These are phyloP conservation scores for Tamias sibiricus DNA, from an alignment of 2,113 vertebrate genomes.

Conservation along the genomic window DNA sequence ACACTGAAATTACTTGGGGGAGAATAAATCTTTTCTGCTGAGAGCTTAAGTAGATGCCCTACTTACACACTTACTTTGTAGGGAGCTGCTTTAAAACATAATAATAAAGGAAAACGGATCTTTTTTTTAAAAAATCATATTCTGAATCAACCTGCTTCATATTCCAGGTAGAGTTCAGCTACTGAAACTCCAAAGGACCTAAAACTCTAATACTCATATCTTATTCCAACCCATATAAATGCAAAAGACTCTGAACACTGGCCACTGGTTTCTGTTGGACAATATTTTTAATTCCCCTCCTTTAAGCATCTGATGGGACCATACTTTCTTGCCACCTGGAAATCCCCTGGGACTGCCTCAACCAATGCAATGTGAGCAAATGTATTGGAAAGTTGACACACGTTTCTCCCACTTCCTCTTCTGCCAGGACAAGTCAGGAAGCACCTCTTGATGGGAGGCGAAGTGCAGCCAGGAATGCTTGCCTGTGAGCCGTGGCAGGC, in stretches of 20 bases:
- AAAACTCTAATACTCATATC: too few relatives aligned
- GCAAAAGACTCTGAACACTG: not conserved
- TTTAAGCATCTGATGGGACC: not conserved
- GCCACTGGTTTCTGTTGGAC: not conserved
- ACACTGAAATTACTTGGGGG: constrained; percentile 43
- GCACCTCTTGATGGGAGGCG: accelerated
- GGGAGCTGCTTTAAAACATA: not conserved
- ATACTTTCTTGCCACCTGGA: not conserved
- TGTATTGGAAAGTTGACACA: not conserved
- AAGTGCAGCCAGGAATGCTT: accelerated
- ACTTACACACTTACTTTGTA: constrained; percentile 3
- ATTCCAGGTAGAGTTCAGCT: not conserved
- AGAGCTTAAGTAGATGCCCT: constrained; percentile 48
- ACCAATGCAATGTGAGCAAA: not conserved
- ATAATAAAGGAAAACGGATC: not conserved
- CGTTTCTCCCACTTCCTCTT: not conserved
- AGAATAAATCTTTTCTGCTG: constrained; percentile 59
- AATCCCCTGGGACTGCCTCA: not conserved
- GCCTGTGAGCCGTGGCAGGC: too few relatives aligned
- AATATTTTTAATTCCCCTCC: not conserved
- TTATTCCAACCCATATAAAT: not conserved
- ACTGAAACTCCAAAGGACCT: not conserved
- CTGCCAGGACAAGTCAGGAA: too few relatives aligned
- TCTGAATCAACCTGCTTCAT: not conserved
- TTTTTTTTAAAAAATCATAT: not conserved